These are phyloP conservation scores for Dromaius novaehollandiae DNA, from an alignment of 2,113 vertebrate genomes.

Conservation along the genomic window DNA sequence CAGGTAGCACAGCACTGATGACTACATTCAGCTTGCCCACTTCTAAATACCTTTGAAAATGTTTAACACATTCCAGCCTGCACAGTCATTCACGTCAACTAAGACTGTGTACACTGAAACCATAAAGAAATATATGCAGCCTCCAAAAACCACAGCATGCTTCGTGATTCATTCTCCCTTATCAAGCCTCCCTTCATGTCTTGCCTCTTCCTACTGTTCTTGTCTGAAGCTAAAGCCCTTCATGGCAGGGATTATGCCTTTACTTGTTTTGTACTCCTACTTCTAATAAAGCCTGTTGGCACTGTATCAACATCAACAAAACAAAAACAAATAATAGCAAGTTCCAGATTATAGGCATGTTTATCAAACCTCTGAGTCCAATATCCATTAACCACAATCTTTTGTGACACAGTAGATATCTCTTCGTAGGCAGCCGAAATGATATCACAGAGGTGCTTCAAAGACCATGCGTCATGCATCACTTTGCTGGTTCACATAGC, in stretches of 20 bases:
- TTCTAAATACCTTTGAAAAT: constrained; percentile 5
- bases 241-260: background rate
- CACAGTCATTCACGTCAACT: background rate
- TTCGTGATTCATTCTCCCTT: constrained; percentile 17
- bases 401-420: background rate
- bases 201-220: constrained; percentile 11
- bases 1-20: background rate
- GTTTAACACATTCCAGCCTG: constrained; percentile 16
- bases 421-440: background rate
- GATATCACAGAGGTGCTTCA: background rate
- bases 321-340: background rate
- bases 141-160: constrained; percentile 25
- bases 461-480: background rate
- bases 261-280: background rate
- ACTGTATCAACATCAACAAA: background rate
- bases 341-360: background rate
- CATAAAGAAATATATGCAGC: background rate
- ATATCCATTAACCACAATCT: background rate
- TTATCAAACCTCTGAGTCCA: background rate
- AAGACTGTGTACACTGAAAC: background rate
- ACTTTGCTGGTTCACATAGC: background rate
- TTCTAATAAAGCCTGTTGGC: background rate
- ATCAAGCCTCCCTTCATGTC: background rate
- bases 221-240: background rate
- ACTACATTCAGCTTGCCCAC: background rate